phyloP scores from a whole-genome alignment of 2,113 vertebrate species.

The Pseudorhombus dupliciocellatus region DNA sequence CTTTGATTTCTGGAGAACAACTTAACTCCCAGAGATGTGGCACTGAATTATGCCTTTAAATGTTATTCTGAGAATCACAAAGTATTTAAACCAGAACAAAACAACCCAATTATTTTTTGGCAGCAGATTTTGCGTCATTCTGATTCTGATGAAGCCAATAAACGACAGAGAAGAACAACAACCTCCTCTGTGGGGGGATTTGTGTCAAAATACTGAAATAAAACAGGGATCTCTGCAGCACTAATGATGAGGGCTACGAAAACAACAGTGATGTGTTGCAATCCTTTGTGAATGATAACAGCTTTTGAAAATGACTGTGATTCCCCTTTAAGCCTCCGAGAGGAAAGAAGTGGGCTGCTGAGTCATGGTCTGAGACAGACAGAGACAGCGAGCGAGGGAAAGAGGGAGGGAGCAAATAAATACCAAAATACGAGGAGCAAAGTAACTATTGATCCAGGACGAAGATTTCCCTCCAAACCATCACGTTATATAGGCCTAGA shows the following conservation, averaged over 20 bases:
- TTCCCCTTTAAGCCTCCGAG: neutral
- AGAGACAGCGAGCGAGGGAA: neutral
- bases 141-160: too few relatives aligned
- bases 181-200: too few relatives aligned
- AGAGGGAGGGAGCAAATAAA: neutral
- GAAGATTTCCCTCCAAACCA: neutral
- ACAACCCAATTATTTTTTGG: too few relatives aligned
- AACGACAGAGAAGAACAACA: too few relatives aligned
- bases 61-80: too few relatives aligned
- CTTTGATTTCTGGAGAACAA: too few relatives aligned
- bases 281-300: neutral
- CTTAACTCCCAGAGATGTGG: too few relatives aligned
- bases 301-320: neutral
- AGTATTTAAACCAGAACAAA: too few relatives aligned
- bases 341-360: constrained; percentile 1
- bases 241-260: neutral
- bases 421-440: neutral
- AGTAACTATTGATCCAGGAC: constrained; percentile 10
- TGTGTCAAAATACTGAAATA: neutral
- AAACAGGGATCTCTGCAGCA: neutral
- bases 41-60: too few relatives aligned
- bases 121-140: too few relatives aligned
- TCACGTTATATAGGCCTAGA: neutral
- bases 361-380: constrained; percentile 16
- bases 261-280: neutral